These are phyloP conservation scores for Iguana delicatissima DNA, from an alignment of 2,797 vertebrate genomes.

Conservation along the genomic window DNA sequence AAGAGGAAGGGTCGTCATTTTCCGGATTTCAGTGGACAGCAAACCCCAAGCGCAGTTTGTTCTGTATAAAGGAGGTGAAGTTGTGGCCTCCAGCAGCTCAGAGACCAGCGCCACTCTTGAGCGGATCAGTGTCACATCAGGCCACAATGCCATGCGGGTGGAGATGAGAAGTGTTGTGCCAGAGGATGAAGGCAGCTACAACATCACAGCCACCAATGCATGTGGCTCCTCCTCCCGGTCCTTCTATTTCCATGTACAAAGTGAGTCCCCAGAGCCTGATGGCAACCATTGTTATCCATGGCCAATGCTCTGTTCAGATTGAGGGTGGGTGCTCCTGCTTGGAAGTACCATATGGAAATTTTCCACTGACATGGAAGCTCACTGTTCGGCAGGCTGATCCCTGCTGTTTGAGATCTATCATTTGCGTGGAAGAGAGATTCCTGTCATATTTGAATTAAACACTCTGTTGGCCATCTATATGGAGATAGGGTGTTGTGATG, in stretches of 20 bases:
- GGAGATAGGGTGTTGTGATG: too few relatives aligned
- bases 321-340: too few relatives aligned
- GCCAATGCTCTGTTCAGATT: too few relatives aligned
- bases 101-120: background rate
- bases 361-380: too few relatives aligned
- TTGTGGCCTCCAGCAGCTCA: constrained; percentile 39
- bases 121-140: background rate
- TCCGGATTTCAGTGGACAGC: constrained; percentile 75
- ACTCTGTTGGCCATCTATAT: too few relatives aligned
- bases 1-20: constrained; percentile 71
- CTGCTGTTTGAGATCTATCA: too few relatives aligned
- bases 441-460: too few relatives aligned
- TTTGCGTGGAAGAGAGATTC: too few relatives aligned
- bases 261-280: constrained; percentile 57
- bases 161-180: constrained; percentile 70
- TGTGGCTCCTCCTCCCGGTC: constrained; percentile 49
- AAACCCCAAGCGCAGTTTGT: constrained; percentile 64
- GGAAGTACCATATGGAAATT: too few relatives aligned
- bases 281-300: too few relatives aligned
- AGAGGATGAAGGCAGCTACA: constrained; percentile 75
- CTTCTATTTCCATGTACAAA: constrained; percentile 73
- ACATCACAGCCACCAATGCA: constrained; percentile 64
- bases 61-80: constrained; percentile 57
- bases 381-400: too few relatives aligned
- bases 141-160: constrained; percentile 68